A percentile compares a stretch with the other conserved stretches of the same genome.
Conservation (phyloP, 2,113 vertebrate genomes). For the Abramis brama region DNA sequence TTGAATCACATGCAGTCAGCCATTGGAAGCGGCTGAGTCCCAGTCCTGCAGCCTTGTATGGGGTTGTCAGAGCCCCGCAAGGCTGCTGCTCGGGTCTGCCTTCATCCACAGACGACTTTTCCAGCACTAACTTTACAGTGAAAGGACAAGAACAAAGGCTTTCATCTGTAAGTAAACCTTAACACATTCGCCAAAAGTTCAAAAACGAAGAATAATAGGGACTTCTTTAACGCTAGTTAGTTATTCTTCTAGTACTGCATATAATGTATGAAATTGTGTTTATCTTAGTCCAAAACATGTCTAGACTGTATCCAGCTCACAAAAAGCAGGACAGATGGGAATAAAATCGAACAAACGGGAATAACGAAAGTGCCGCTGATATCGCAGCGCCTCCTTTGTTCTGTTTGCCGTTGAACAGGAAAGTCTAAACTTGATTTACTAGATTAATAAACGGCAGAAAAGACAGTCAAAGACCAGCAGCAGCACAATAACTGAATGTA, state of each 20-base stretch:
- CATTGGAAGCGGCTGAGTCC: background rate
- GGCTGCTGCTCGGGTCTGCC: conserved; percentile 19
- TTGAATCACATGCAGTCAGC: conserved; percentile 34
- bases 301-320: background rate
- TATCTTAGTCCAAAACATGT: too few relatives aligned
- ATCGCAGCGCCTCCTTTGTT: conserved; percentile 18
- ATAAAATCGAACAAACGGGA: background rate
- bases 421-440: background rate
- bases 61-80: conserved; percentile 10
- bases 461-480: background rate
- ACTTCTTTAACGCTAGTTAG: background rate
- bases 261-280: background rate
- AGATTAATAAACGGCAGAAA: background rate
- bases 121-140: conserved; percentile 30
- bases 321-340: background rate
- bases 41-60: conserved; percentile 33
- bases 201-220: background rate
- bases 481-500: conserved; percentile 25
- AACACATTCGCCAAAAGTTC: conserved; percentile 24
- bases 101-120: background rate
- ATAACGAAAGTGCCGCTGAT: conserved; percentile 30
- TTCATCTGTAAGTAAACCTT: conserved; percentile 48
- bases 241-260: background rate
- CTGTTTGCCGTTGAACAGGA: background rate
- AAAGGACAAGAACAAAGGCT: conserved; percentile 44